These are phyloP conservation scores for Eptesicus fuscus DNA, from an alignment of 2,113 vertebrate genomes.

Conservation along the genomic window DNA sequence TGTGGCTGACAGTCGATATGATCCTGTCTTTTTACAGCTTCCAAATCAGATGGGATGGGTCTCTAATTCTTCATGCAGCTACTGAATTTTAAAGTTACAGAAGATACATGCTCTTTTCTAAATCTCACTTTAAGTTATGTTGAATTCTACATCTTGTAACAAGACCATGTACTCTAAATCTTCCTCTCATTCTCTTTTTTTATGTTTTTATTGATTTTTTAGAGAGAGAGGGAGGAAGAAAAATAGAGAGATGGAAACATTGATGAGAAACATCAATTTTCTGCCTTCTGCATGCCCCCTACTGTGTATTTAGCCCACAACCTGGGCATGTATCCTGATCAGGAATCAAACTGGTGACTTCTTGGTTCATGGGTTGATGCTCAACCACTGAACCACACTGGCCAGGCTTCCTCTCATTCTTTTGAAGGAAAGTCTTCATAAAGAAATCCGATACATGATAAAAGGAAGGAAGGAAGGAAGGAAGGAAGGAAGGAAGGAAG, in stretches of 20 bases:
- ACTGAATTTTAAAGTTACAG: background rate
- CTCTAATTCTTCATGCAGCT: background rate
- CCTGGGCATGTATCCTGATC: background rate
- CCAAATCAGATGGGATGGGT: background rate
- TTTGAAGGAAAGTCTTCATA: background rate
- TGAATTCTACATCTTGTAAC: conserved; percentile 13
- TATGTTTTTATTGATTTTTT: background rate
- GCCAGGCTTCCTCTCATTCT: background rate
- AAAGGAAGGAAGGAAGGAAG: no score
- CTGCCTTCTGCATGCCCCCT: background rate
- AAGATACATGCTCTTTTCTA: background rate
- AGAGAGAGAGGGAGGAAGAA: background rate
- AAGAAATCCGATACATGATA: accelerated
- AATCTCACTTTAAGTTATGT: conserved; percentile 6
- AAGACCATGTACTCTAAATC: background rate
- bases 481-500: no score
- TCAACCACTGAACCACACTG: background rate
- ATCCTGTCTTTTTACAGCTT: background rate
- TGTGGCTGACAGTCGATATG: background rate
- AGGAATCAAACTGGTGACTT: background rate
- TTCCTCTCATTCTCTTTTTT: background rate
- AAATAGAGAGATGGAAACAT: background rate
- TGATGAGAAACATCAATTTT: background rate
- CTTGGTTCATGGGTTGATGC: background rate
- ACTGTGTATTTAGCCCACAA: background rate